Percentiles rank a stretch among this genome's conserved stretches.
These are phyloP conservation scores for Neodiprion lecontei DNA, from an alignment of 1,140 invertebrate species.

Conservation along the genomic window DNA sequence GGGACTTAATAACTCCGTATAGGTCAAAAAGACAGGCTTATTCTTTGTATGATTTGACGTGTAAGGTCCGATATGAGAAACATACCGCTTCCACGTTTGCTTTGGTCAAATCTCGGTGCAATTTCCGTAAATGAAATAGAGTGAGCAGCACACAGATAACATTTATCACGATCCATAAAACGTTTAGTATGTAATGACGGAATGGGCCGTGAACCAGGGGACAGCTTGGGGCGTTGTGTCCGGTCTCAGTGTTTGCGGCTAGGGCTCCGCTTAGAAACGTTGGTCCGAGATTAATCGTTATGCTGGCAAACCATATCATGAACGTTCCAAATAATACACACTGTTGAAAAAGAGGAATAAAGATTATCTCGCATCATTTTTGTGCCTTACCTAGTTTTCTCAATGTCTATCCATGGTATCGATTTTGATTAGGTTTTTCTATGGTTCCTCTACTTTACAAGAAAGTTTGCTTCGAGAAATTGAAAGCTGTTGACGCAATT, in stretches of 20 bases:
- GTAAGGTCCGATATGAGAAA: slow-evolving; percentile 3
- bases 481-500: no score
- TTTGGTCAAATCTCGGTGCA: slow-evolving; percentile 84
- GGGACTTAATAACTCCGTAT: no score
- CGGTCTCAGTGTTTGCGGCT: slow-evolving; percentile 81
- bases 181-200: slow-evolving; percentile 87
- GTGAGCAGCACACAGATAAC: slow-evolving; percentile 87
- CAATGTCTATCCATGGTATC: slow-evolving; percentile 17
- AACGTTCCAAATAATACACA: slow-evolving; percentile 91
- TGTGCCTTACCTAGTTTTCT: no score
- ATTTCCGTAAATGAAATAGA: slow-evolving; percentile 82
- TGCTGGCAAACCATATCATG: slow-evolving; percentile 92
- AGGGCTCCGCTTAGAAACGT: slow-evolving; percentile 87
- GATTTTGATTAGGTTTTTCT: slow-evolving; percentile 17
- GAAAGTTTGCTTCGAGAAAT: no score
- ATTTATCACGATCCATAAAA: slow-evolving; percentile 89
- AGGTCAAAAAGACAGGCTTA: no score
- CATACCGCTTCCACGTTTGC: slow-evolving; percentile 70
- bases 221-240: slow-evolving; percentile 79
- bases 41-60: no score
- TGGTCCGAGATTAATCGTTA: slow-evolving; percentile 90
- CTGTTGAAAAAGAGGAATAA: slow-evolving; percentile 61
- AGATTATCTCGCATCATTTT: background rate
- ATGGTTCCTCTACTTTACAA: slow-evolving; percentile 18
- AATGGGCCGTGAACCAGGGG: slow-evolving; percentile 81